A percentile compares a stretch with the other conserved stretches of the same genome.
These are phyloP conservation scores for Enteromius viviparus DNA, from an alignment of 2,797 vertebrate species.

Conservation along the genomic window DNA sequence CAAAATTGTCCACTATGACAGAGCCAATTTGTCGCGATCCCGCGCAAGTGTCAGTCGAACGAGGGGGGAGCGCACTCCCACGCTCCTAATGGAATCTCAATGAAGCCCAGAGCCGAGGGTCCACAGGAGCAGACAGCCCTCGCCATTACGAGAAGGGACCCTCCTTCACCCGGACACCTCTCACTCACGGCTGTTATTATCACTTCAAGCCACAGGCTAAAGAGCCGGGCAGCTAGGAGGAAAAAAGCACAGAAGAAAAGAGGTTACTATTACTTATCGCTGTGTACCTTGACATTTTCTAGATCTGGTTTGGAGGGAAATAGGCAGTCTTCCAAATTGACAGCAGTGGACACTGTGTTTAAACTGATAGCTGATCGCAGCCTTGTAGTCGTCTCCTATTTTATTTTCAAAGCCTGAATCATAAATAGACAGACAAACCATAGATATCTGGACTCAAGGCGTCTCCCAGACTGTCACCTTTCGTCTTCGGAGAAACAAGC, in stretches of 20 bases:
- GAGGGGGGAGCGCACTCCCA: conserved; percentile 51
- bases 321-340: conserved; percentile 75
- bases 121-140: conserved; percentile 68
- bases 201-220: conserved; percentile 69
- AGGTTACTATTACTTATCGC: conserved; percentile 71
- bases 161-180: conserved; percentile 69
- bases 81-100: conserved; percentile 79
- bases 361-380: conserved; percentile 74
- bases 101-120: conserved; percentile 70
- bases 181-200: conserved; percentile 75
- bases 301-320: conserved; percentile 69
- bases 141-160: conserved; percentile 66
- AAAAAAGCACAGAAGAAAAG: conserved; percentile 54
- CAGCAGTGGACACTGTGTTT: conserved; percentile 75
- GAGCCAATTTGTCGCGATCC: conserved; percentile 77
- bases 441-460: conserved; percentile 61
- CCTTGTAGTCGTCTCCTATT: conserved; percentile 67
- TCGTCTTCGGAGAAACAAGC: conserved; percentile 35
- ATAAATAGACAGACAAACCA: conserved; percentile 67
- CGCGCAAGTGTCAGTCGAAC: conserved; percentile 74
- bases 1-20: conserved; percentile 76
- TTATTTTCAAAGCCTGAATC: conserved; percentile 64
- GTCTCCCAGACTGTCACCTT: conserved; percentile 70
- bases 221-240: conserved; percentile 50
- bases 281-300: conserved; percentile 73